Evolutionary conservation across 2,113 vertebrate species (phyloP), one percentile per base, ranked within the genome.

Genomic region (Trichechus manatus): DNA sequence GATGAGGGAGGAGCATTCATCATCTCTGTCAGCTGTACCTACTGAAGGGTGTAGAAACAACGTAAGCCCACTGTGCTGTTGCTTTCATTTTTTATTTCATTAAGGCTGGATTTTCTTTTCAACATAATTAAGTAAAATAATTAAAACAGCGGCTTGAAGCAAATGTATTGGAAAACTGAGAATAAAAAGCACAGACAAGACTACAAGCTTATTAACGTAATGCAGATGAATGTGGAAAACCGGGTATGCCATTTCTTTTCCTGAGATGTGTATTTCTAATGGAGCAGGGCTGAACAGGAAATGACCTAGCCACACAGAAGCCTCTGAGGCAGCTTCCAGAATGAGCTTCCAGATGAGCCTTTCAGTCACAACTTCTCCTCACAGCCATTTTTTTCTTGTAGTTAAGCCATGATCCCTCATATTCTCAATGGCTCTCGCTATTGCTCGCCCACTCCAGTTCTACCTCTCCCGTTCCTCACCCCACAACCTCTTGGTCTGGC

Each of bases 61-160:
- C 7, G 33, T 31, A 87, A 81, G 33, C 8, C 70, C 25, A 31
- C 53, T 44, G 44, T 23, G 80, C 36, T 75, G 4, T 33, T 66
- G 44, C 66, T 66, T 81, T 77, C 66, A 53, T 61, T 66, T 75
- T 90, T 29, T 68, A 39, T 74, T 87, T 96, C 77, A 82, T 44
- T n/a, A 70, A 50, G 33, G 68, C 79, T 20, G 44, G 25, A 14
- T 74, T 91, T 93, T 82, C 8, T 66, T 96, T 56, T 63, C 44
- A 87, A 94, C 82, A 81, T 87, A 36, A 22, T 63, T 79, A 44
- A 74, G 39, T 39, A 39, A 94, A 87, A 81, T 87, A 36, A 29
- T 63, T 79, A 44, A 74, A 91, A 78, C 25, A 93, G 19, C n/a
- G 80, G n/a, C 47, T 70, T 94, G 56, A 70, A 39, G n/a, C 42